These are phyloP conservation scores for Taphrorychus bicolor DNA, from an alignment of 2,888 invertebrate genomes.

Conservation along the genomic window DNA sequence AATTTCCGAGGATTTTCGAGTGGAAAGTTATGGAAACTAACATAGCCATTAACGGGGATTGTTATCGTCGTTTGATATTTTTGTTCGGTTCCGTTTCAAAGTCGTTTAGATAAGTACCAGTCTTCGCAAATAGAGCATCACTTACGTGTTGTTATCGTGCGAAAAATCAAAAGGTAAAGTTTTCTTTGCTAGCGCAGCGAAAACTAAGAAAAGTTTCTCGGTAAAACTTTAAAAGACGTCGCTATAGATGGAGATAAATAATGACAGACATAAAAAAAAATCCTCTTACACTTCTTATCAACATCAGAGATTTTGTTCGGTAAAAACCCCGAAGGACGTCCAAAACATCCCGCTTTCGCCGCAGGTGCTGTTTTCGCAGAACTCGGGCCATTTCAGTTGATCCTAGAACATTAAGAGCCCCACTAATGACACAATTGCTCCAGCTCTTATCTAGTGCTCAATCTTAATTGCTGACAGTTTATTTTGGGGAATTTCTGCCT, in stretches of 20 bases:
- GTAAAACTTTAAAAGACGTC: neutral
- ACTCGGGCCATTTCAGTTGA: slow-evolving; percentile 25
- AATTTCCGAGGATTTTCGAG: too few species aligned
- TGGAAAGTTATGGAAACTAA: slow-evolving; percentile 15
- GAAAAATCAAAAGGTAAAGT: neutral
- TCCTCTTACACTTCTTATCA: slow-evolving; percentile 2
- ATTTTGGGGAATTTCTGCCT: neutral
- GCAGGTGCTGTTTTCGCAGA: slow-evolving; percentile 31
- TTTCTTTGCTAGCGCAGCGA: neutral
- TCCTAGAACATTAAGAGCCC: slow-evolving; percentile 18
- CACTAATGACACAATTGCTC: slow-evolving; percentile 21
- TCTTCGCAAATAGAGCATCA: slow-evolving; percentile 18
- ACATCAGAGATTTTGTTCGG: slow-evolving; percentile 20
- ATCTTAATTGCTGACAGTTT: slow-evolving; percentile 21
- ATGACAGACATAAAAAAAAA: neutral
- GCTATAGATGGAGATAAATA: neutral
- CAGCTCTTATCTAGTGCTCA: slow-evolving; percentile 23
- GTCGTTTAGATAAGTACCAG: slow-evolving; percentile 25
- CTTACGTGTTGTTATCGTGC: slow-evolving; percentile 15
- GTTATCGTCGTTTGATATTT: slow-evolving; percentile 28
- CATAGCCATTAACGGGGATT: slow-evolving; percentile 29
- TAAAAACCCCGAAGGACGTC: neutral
- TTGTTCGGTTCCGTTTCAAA: slow-evolving; percentile 15
- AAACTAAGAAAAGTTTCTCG: neutral
- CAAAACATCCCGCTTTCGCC: slow-evolving; percentile 19